phyloP scores from a whole-genome alignment of 2,797 vertebrate species.

The Lepus oiostolus region DNA sequence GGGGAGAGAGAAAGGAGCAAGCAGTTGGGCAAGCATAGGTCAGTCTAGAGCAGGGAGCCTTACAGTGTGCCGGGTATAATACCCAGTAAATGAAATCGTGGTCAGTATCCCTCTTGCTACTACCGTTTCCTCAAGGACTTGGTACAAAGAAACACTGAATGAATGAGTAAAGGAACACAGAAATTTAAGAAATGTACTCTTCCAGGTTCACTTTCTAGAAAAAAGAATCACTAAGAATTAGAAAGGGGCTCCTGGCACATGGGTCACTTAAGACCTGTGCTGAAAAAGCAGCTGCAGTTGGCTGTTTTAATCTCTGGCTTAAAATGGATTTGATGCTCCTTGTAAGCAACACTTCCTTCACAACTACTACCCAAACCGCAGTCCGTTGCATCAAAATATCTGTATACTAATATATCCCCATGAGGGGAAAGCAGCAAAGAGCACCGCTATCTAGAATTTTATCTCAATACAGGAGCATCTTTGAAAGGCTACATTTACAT shows the following conservation, averaged over 20 bases:
- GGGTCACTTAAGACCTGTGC: background rate
- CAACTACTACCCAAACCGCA: background rate
- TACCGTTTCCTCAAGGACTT: background rate
- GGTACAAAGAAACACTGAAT: background rate
- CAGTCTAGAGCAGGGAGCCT: background rate
- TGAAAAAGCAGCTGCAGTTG: background rate
- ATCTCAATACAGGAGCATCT: conserved; percentile 32
- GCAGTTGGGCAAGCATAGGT: background rate
- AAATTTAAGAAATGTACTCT: conserved; percentile 50
- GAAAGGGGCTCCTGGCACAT: background rate
- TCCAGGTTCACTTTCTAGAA: conserved; percentile 55
- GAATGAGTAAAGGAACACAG: conserved; percentile 38
- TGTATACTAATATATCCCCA: background rate
- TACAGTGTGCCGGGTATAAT: background rate
- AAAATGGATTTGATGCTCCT: conserved; percentile 9
- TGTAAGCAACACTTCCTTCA: conserved; percentile 33
- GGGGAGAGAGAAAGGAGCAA: background rate
- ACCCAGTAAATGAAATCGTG: background rate
- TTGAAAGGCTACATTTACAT: conserved; percentile 59
- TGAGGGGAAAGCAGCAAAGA: conserved; percentile 5
- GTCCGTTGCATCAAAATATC: background rate
- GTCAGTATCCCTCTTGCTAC: background rate
- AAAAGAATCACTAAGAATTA: conserved; percentile 55
- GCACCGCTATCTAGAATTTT: conserved; percentile 54
- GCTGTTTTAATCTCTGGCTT: background rate